Base-by-base conservation (phyloP, 1,140 invertebrate species). In the Brachionus manjavacas region DNA sequence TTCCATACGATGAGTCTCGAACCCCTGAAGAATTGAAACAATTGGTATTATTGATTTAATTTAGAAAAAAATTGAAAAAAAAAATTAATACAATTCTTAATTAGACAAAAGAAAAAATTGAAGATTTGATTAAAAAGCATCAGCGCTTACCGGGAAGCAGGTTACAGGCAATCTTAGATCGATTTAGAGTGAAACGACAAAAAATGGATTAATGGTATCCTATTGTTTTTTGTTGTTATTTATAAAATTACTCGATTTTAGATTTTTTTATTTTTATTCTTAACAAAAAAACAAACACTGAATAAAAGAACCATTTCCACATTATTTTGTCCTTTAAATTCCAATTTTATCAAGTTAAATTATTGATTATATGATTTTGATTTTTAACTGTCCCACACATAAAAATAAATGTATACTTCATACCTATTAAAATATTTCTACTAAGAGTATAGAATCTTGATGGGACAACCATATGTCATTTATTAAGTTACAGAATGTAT, bases 121-220 rank as follows among this genome's bases (percentile, higher is more conserved):
- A 94, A 88, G 90, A 93, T 49, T 88, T 96, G 81, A 94, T 96
- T 23, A 91, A 91, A 85, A 89, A 93, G 87, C 93, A 96, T 91
- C 95, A 97, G 89, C 91, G 92, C 84, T 88, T 95, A 85, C 96
- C 96, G 11, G 96, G 95, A 49, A 95, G 92, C 89, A 96, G 97
- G 86, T 89, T 95, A 14, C 89, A 92, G 78, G 94, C 93, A 3
- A 88, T 97, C 1, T 86, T 94, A 3, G 94, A 96, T 31, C 20
- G 83, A 84, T 60, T 84, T 68, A 60, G 49, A 64, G 16, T 7
- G 4, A 76, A 28, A 76, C 7, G 28, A 25, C 8, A 8, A 11
- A 64, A 81, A 60, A 14, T 35, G 12, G 11, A 60, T 25, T 81
- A 68, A 64, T 9, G 20, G 1, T 20, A 20, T 35, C 7, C 4